Base-by-base conservation (phyloP, 2,113 vertebrate genomes). In the Cacatua alba region DNA sequence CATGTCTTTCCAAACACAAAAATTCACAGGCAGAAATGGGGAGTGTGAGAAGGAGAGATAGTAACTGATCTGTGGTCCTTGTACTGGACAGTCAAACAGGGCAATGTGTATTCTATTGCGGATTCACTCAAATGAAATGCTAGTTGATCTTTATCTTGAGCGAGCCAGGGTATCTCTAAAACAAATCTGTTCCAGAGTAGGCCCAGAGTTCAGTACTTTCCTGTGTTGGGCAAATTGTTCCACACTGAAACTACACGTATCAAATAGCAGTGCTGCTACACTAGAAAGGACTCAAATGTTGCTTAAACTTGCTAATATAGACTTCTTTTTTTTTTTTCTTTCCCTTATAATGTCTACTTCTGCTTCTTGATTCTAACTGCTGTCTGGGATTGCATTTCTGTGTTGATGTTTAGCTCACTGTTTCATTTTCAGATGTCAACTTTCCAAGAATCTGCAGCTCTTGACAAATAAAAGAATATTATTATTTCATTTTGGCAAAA, bases 171-270 rank as follows among this genome's bases (percentile, higher is more conserved):
- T 94, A 96, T 95, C 97, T 97, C 76, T 57, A 29, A 95, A 95
- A 93, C 82, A 95, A 82, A 98, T 97, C 97, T 95, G 87, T 96
- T 98, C 97, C 97, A 97, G 81, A 91, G 17, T 88, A 64, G 37
- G 41, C 86, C 67, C 92, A 96, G 91, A 94, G 97, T 96, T 82
- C 95, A 96, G 95, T 86, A 65, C 83, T 98, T 98, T 98, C 98
- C 98, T 93, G 63, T 44, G 87, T 92, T 74, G 52, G 92, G 96
- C 88, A 62, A 94, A 65, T 69, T 81, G 28, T 90, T 94, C 96
- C 95, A 55, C 12, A 2, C 76, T 41, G 85, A 88, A 96, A 60
- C 52, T 14, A 4, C 88, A 68, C 53, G 3, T 97, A 97, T 98
- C 97, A 10, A 88, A 81, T 98, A 85, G 87, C 97, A 12, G 2